phyloP scores from a whole-genome alignment of 2,888 invertebrate genomes.

The Orgyia antiqua region DNA sequence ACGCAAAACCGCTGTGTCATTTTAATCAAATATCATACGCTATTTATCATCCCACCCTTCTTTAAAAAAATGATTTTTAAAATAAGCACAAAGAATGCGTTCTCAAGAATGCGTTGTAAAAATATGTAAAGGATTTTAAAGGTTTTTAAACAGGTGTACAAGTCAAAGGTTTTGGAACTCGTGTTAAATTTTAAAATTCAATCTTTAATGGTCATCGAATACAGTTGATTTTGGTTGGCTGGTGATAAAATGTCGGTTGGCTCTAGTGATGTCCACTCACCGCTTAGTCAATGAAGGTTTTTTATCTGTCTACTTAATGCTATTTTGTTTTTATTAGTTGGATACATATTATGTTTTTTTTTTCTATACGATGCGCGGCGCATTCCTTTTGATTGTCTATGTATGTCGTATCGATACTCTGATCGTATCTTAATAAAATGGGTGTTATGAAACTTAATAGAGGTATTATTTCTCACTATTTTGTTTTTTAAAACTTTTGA shows the following conservation, averaged over 20 bases:
- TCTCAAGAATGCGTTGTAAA: conserved; percentile 63
- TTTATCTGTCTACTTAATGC: conserved; percentile 60
- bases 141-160: conserved; percentile 64
- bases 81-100: conserved; percentile 57
- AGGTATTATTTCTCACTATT: conserved; percentile 46
- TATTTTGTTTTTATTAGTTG: conserved; percentile 70
- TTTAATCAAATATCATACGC: conserved; percentile 54
- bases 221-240: conserved; percentile 12
- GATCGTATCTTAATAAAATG: conserved; percentile 66
- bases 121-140: conserved; percentile 65
- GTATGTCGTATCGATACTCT: conserved; percentile 27
- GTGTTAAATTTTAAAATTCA: conserved; percentile 11
- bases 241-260: conserved; percentile 6
- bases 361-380: conserved; percentile 49
- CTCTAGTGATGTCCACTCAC: conserved; percentile 34
- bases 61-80: conserved; percentile 39
- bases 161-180: conserved; percentile 22
- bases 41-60: conserved; percentile 48
- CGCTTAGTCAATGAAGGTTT: conserved; percentile 59
- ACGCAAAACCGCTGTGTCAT: conserved; percentile 47
- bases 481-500: conserved; percentile 33
- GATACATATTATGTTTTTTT: conserved; percentile 62
- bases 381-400: conserved; percentile 62
- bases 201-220: not conserved
- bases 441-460: conserved; percentile 66